Conservation (phyloP, 2,888 invertebrate genomes). For the Ophioninae sp. region DNA sequence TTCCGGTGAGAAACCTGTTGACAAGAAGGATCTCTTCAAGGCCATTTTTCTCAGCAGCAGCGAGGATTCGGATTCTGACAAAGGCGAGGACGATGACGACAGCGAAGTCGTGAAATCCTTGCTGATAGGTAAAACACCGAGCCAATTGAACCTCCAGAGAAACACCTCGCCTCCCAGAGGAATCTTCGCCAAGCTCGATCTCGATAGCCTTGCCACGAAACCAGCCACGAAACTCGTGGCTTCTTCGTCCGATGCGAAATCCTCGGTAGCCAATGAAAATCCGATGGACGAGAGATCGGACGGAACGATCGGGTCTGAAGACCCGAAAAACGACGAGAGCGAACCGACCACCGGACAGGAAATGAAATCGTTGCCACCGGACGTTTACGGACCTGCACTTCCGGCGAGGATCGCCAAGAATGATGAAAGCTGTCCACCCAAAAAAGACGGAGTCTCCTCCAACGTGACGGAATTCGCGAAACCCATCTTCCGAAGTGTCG, state of each 20-base stretch:
- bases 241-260: neutral
- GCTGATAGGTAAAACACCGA: slow-evolving; percentile 77
- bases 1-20: slow-evolving; percentile 76
- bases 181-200: slow-evolving; percentile 86
- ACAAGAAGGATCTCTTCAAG: slow-evolving; percentile 91
- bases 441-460: slow-evolving; percentile 34
- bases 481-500: slow-evolving; percentile 70
- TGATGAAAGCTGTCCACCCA: slow-evolving; percentile 36
- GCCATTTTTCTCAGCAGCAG: slow-evolving; percentile 93
- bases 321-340: slow-evolving; percentile 10
- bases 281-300: slow-evolving; percentile 8
- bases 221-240: slow-evolving; percentile 42
- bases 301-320: slow-evolving; percentile 11
- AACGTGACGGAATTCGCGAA: slow-evolving; percentile 57
- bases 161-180: slow-evolving; percentile 88
- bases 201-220: slow-evolving; percentile 82
- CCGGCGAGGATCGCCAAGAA: slow-evolving; percentile 80
- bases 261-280: neutral
- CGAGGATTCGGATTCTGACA: slow-evolving; percentile 84
- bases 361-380: slow-evolving; percentile 62
- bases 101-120: slow-evolving; percentile 71
- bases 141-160: slow-evolving; percentile 83
- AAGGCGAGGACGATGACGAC: slow-evolving; percentile 71
- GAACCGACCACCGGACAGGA: slow-evolving; percentile 19
- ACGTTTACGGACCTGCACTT: slow-evolving; percentile 84